These are phyloP conservation scores for Horisme vitalbata DNA, from an alignment of 2,888 invertebrate genomes.

Conservation along the genomic window DNA sequence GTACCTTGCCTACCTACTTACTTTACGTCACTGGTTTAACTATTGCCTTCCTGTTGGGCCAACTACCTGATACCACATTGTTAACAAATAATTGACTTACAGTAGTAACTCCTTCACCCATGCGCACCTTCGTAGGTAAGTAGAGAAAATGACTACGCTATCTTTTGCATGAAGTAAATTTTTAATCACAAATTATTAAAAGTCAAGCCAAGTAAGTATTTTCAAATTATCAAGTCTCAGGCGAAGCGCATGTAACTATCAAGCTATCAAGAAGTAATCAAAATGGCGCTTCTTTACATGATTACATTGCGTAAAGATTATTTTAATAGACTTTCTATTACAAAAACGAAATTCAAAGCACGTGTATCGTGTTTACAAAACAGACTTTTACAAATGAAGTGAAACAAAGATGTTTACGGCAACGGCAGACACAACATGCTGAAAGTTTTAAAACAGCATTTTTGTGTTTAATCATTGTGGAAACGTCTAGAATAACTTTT, in stretches of 20 bases:
- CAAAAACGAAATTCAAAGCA: not conserved
- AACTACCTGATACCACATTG: too few relatives aligned
- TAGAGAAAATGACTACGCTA: too few relatives aligned
- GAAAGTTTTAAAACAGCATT: not conserved
- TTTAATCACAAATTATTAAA: too few relatives aligned
- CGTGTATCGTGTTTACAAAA: constrained; percentile 6
- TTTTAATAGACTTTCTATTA: not conserved
- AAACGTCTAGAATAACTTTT: not conserved
- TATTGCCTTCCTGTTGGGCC: constrained; percentile 8
- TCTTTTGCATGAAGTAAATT: too few relatives aligned
- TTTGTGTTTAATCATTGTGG: not conserved
- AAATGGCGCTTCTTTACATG: not conserved
- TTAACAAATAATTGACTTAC: too few relatives aligned
- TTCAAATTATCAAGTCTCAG: too few relatives aligned
- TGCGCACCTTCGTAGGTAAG: too few relatives aligned
- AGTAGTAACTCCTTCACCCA: too few relatives aligned
- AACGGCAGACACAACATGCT: constrained; percentile 10
- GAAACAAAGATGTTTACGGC: constrained; percentile 13
- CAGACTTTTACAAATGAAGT: constrained; percentile 9
- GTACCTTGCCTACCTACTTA: too few relatives aligned
- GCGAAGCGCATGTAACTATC: too few relatives aligned
- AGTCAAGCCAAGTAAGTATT: too few relatives aligned
- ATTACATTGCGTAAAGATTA: not conserved
- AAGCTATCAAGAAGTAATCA: too few relatives aligned
- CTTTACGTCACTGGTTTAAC: constrained; percentile 19